A percentile compares a stretch with the other conserved stretches of the same genome.
phyloP scores from a whole-genome alignment of 2,113 vertebrate species.

The Bos taurus region ARS-UCD2.0 NC_037338.1:35879001-35879500 shows the following conservation, averaged over 20 bases:
- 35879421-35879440: background rate
- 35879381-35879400: conserved; percentile 26
- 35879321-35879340: conserved; percentile 22
- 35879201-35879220: background rate
- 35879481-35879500: conserved; percentile 49
- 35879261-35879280: conserved; percentile 2
- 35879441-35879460: background rate
- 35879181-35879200: background rate
- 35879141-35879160: background rate
- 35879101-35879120: background rate
- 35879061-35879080: background rate
- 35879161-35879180: background rate
- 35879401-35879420: background rate
- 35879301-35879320: conserved; percentile 4
- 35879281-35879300: conserved; percentile 10
- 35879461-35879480: conserved; percentile 25
- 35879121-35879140: background rate
- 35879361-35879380: conserved; percentile 23
- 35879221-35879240: background rate
- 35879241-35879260: conserved; percentile 36
- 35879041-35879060: background rate
- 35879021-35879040: background rate
- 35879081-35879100: background rate
- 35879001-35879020: background rate
- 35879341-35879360: conserved; percentile 55